Conservation (phyloP, 2,797 vertebrate genomes). For the Rhinella marina region DNA sequence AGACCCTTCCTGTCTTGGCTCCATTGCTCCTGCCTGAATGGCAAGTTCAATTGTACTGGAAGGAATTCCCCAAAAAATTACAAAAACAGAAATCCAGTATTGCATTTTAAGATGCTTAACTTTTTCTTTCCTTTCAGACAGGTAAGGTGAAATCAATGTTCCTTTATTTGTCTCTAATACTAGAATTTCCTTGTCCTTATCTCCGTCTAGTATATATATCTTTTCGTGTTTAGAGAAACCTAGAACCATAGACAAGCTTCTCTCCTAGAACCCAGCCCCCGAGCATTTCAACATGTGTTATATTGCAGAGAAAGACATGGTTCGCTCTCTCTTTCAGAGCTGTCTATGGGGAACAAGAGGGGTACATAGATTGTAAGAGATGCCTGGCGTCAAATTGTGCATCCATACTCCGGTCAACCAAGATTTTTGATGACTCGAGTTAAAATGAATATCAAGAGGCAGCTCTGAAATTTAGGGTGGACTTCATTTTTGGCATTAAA, state of each 20-base stretch:
- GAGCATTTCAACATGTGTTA: conserved; percentile 67
- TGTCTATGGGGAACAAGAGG: not conserved
- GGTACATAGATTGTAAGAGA: not conserved
- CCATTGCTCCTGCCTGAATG: not conserved
- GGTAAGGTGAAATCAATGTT: conserved; percentile 71
- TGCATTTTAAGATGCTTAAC: conserved; percentile 74
- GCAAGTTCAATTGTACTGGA: not conserved
- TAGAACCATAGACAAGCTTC: conserved; percentile 68
- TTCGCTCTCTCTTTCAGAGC: conserved; percentile 64
- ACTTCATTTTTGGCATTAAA: conserved; percentile 71
- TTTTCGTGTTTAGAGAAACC: conserved; percentile 67
- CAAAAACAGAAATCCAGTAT: conserved; percentile 74
- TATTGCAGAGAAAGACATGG: conserved; percentile 62
- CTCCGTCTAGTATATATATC: conserved; percentile 65
- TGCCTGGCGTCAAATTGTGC: not conserved
- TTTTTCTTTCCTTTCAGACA: conserved; percentile 66
- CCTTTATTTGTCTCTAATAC: conserved; percentile 62
- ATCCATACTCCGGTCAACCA: not conserved
- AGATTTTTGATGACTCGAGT: not conserved
- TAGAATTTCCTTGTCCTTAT: conserved; percentile 66
- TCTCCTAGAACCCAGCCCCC: conserved; percentile 61
- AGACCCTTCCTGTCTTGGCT: not conserved
- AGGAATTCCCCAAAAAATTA: too few relatives aligned
- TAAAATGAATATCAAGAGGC: conserved; percentile 61
- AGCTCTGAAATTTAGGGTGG: conserved; percentile 71